Conservation (phyloP, 2,797 vertebrate genomes). For the Muscicapa striata region DNA sequence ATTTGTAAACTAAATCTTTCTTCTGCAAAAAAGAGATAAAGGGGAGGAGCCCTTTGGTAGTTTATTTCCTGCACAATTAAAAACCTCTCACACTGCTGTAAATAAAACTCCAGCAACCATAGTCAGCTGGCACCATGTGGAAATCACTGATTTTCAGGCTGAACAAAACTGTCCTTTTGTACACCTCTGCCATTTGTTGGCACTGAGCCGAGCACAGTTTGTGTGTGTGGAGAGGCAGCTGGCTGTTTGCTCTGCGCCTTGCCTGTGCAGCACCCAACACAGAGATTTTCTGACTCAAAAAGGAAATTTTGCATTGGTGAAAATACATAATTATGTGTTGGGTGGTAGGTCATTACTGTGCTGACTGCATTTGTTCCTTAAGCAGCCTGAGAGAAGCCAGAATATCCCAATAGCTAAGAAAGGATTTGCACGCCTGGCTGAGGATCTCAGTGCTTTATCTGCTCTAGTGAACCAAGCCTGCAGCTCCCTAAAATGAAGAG, state of each 20-base stretch:
- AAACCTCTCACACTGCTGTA: slow-evolving; percentile 15
- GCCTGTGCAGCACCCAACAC: neutral
- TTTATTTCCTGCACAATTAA: slow-evolving; percentile 43
- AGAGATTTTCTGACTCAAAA: slow-evolving; percentile 4
- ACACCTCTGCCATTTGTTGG: neutral
- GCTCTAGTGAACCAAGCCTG: slow-evolving; percentile 58
- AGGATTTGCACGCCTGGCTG: slow-evolving; percentile 55
- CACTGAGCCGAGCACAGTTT: neutral
- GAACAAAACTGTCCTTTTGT: slow-evolving; percentile 4
- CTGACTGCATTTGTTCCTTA: slow-evolving; percentile 51
- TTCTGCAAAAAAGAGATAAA: neutral
- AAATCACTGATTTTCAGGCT: slow-evolving; percentile 16
- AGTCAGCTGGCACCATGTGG: neutral
- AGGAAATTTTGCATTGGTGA: neutral
- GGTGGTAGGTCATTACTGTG: slow-evolving; percentile 33
- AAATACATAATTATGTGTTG: slow-evolving; percentile 29
- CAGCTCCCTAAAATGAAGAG: slow-evolving; percentile 1
- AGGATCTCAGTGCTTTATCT: slow-evolving; percentile 55
- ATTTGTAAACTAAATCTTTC: slow-evolving; percentile 41
- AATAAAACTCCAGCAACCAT: slow-evolving; percentile 13
- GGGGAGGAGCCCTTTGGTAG: neutral
- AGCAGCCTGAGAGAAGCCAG: slow-evolving; percentile 50
- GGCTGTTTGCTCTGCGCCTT: neutral
- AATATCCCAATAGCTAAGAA: slow-evolving; percentile 60
- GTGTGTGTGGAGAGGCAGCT: neutral